These are phyloP conservation scores for Norana najaformis DNA, from an alignment of 2,888 invertebrate species.

Conservation along the genomic window DNA sequence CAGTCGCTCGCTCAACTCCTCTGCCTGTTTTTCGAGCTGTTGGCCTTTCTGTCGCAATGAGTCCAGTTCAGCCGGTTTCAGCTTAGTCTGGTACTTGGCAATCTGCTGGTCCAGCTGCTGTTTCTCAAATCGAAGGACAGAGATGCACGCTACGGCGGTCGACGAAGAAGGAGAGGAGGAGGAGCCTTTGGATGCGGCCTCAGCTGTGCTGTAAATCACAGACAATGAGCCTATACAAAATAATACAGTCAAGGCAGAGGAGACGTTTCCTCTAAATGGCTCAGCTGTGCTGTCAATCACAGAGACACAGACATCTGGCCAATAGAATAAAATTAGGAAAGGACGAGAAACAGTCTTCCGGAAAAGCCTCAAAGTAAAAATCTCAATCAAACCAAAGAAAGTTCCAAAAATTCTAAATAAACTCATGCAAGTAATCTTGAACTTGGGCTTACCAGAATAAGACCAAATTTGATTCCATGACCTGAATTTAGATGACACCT, in stretches of 20 bases:
- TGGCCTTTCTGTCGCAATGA: conserved; percentile 54
- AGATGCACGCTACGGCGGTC: conserved; percentile 50
- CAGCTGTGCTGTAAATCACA: neutral
- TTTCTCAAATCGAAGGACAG: conserved; percentile 59
- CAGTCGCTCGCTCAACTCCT: conserved; percentile 48
- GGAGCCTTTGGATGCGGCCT: neutral
- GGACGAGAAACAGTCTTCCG: no score
- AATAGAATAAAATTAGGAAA: no score
- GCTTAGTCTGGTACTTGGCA: conserved; percentile 51
- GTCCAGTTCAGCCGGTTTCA: conserved; percentile 51
- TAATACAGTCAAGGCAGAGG: neutral
- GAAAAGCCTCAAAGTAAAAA: no score
- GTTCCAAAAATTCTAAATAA: no score
- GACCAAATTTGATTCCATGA: no score
- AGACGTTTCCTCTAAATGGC: neutral
- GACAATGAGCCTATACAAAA: neutral
- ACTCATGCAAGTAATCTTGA: no score
- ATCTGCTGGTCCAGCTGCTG: conserved; percentile 60
- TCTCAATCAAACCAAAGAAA: no score
- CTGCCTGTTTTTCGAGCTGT: conserved; percentile 53
- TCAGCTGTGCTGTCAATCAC: no score
- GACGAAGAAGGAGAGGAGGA: conserved; percentile 25
- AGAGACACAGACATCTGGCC: no score
- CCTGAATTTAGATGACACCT: neutral
- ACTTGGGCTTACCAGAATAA: no score